A percentile compares a stretch with the other conserved stretches of the same genome.
phyloP scores from a whole-genome alignment of 2,113 vertebrate genomes.

The Ariopsis seemanni region DNA sequence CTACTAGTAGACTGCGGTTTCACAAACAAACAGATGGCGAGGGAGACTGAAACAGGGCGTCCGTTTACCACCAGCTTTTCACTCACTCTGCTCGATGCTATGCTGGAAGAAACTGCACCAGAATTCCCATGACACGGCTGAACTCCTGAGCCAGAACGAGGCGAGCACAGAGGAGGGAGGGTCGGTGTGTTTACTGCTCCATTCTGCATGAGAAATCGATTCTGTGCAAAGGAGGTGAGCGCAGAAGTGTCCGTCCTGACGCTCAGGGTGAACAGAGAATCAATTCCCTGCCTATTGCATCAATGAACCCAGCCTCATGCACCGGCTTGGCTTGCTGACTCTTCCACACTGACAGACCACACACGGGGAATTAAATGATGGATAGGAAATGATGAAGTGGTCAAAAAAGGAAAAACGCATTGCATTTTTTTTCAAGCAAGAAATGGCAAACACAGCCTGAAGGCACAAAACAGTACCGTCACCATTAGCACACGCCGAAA shows the following conservation, averaged over 20 bases:
- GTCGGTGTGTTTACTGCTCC: slow-evolving; percentile 36
- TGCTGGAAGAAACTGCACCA: slow-evolving; percentile 9
- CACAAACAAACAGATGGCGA: slow-evolving; percentile 50
- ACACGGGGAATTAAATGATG: slow-evolving; percentile 1
- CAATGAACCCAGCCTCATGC: slow-evolving; percentile 3
- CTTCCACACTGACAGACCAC: slow-evolving; percentile 12
- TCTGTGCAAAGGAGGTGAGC: slow-evolving; percentile 5
- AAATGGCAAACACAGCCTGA: slow-evolving; percentile 18
- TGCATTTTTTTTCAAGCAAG: background rate
- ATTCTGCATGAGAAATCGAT: slow-evolving; percentile 41
- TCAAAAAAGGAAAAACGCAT: slow-evolving; percentile 14
- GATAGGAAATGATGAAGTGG: slow-evolving; percentile 14
- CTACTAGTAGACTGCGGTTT: slow-evolving; percentile 36
- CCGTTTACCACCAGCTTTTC: background rate
- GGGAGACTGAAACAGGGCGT: slow-evolving; percentile 6
- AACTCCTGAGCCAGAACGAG: slow-evolving; percentile 36
- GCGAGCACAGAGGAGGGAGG: background rate
- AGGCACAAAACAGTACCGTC: background rate
- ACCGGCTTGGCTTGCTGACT: slow-evolving; percentile 4
- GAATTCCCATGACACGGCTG: slow-evolving; percentile 22
- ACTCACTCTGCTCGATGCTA: slow-evolving; percentile 9
- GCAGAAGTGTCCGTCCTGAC: slow-evolving; percentile 19
- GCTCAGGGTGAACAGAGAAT: slow-evolving; percentile 19
- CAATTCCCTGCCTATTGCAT: slow-evolving; percentile 17
- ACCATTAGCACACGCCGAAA: slow-evolving; percentile 5